Conservation (phyloP, 2,113 vertebrate species). For the Lipotes vexillifer region DNA sequence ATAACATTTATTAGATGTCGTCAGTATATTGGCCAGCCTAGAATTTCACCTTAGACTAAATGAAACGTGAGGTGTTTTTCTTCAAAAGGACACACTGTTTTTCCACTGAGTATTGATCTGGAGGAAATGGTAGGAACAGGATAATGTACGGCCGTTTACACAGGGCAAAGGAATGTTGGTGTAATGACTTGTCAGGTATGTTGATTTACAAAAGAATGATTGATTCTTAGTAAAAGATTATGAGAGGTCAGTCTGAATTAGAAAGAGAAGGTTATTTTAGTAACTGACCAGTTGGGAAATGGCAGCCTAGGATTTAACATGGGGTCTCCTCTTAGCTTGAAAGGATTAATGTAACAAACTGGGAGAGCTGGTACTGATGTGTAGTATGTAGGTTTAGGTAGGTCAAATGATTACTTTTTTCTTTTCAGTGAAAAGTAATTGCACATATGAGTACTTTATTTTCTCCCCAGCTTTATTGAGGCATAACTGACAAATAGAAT, state of each 20-base stretch:
- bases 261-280: not conserved
- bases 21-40: not conserved
- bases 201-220: not conserved
- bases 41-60: conserved; percentile 10
- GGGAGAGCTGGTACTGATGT: not conserved
- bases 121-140: not conserved
- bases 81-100: not conserved
- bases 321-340: not conserved
- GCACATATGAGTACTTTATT: not conserved
- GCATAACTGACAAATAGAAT: not conserved
- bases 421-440: not conserved
- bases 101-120: not conserved
- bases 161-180: not conserved
- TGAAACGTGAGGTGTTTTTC: not conserved
- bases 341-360: not conserved
- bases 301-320: not conserved
- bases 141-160: not conserved
- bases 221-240: conserved; percentile 19
- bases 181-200: not conserved
- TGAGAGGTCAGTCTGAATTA: not conserved
- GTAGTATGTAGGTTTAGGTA: not conserved
- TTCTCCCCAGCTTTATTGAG: not conserved
- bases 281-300: not conserved
- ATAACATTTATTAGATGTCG: not conserved
- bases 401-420: not conserved